Conservation (phyloP, 2,888 invertebrate species). For the Tipula vernalis region DNA sequence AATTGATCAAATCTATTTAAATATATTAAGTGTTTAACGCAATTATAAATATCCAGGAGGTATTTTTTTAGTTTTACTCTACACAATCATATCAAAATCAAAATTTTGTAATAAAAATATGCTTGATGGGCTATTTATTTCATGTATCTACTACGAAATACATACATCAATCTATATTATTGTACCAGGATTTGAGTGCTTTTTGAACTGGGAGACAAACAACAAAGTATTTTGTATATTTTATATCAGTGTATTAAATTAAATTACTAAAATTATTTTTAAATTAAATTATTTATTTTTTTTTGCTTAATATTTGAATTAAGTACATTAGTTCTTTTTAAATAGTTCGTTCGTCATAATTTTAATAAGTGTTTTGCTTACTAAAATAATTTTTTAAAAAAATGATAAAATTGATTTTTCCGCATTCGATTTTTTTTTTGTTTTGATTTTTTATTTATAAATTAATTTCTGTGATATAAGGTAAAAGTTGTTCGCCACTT, state of each 20-base stretch:
- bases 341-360: neutral
- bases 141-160: neutral
- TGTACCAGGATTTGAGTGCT: neutral
- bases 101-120: too few relatives aligned
- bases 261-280: too few relatives aligned
- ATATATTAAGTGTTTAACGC: neutral
- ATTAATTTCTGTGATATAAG: neutral
- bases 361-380: neutral
- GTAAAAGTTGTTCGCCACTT: neutral
- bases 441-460: conserved; percentile 10
- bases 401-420: conserved; percentile 12
- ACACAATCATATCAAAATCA: neutral
- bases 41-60: neutral
- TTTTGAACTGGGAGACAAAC: neutral
- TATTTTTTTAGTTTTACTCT: neutral
- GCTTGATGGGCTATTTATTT: too few relatives aligned
- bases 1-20: neutral
- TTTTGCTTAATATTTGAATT: neutral
- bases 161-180: neutral
- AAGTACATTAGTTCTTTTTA: neutral
- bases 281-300: too few relatives aligned
- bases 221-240: neutral
- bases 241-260: neutral
- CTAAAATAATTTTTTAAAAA: neutral
- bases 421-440: conserved; percentile 15